Base-by-base conservation (phyloP, 2,888 invertebrate genomes). In the Clusia tigrina region DNA sequence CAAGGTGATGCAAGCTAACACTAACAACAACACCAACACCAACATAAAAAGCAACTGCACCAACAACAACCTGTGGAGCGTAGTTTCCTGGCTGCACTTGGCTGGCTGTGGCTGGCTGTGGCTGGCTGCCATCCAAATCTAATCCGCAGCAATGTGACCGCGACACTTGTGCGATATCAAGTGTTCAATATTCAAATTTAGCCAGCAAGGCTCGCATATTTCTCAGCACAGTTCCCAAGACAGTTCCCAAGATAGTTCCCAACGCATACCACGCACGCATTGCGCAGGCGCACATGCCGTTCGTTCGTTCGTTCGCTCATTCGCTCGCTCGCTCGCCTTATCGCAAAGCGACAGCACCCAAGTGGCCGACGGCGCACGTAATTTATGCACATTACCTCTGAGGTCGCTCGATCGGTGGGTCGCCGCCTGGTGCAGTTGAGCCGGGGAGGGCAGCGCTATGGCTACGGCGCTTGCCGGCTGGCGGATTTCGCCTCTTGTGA, bases 361-460 rank as follows among this genome's bases (percentile, higher is more conserved):
- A 22, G 18, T 15, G 48, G 20, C 48, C 74, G 78, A 74, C 78
- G 78, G 77, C 74, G n/a, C n/a, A n/a, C n/a, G 78, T 77, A 78
- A 74, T 74, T 74, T 74, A 74, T 74, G 74, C 78, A 76, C 78
- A 74, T 74, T 74, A 74, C 78, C 78, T 75, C 77, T 74, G 76
- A 74, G 74, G 74, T 74, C 74, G 74, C 78, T 74, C 74, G 74
- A n/a, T n/a, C n/a, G n/a, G n/a, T n/a, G n/a, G n/a, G n/a, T 76
- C 76, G 69, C 77, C 75, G 23, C 51, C 22, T 3, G 5, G 3
- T 25, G 53, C 15, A 25, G 15, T 15, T 53, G 51, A 3, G 10
- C 3, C 12, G 9, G 42, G 46, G 6, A 56, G 42, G 22, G 3
- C 18, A 12, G 20, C 24, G 12, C 20, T 37, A 48, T 48, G 2